Conservation (phyloP, 1,140 invertebrate species). For the Trichonephila clavata region DNA sequence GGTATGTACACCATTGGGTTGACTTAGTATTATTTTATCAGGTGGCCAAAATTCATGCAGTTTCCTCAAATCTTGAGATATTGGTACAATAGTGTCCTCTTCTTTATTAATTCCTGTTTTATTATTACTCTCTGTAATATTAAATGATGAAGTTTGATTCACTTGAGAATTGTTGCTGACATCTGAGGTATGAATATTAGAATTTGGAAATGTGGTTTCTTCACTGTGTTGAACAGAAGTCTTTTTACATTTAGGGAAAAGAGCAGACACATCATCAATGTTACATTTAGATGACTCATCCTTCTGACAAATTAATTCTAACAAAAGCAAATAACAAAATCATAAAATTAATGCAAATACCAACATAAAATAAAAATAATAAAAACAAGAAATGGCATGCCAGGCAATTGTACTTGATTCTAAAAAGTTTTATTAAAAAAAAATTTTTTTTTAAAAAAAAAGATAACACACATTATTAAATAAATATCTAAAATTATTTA, state of each 20-base stretch:
- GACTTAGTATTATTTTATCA: neutral
- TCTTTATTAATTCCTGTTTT: neutral
- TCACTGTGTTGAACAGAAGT: neutral
- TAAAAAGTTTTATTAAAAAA: too few relatives aligned
- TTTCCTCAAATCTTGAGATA: neutral
- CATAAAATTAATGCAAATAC: neutral
- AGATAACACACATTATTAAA: too few relatives aligned
- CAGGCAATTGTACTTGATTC: too few relatives aligned
- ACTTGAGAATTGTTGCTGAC: neutral
- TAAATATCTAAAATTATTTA: too few relatives aligned
- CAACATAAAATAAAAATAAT: slow-evolving; percentile 9
- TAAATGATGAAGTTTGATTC: neutral
- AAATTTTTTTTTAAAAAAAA: too few relatives aligned
- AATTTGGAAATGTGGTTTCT: neutral
- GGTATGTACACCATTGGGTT: neutral
- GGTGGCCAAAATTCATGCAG: slow-evolving; percentile 56
- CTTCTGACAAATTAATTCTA: slow-evolving; percentile 22
- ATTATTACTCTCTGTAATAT: neutral
- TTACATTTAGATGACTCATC: neutral
- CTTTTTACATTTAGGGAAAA: slow-evolving; percentile 58
- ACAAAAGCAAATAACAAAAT: slow-evolving; percentile 37
- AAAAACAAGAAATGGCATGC: neutral
- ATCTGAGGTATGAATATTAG: neutral
- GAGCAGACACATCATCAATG: neutral
- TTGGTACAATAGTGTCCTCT: neutral